phyloP scores from a whole-genome alignment of 2,113 vertebrate species.

The Grammomys dolichurus region DNA sequence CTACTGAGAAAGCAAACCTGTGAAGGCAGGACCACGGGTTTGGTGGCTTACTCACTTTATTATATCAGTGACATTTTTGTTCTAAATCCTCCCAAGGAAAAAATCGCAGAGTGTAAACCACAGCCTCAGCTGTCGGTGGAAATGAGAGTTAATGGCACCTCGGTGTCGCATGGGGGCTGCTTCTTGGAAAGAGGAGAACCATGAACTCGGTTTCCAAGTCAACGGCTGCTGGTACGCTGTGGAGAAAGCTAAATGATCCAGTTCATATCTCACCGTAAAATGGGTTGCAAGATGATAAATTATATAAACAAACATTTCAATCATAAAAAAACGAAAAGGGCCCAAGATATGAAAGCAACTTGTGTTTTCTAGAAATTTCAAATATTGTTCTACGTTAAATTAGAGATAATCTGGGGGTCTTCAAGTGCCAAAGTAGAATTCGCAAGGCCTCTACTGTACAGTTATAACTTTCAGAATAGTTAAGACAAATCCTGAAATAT shows the following conservation, averaged over 20 bases:
- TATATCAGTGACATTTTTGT: conserved; percentile 67
- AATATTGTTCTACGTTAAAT: not conserved
- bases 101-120: conserved; percentile 80
- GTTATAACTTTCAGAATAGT: not conserved
- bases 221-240: not conserved
- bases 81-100: conserved; percentile 76
- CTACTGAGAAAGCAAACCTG: conserved; percentile 78
- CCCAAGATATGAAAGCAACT: not conserved
- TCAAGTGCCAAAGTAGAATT: not conserved
- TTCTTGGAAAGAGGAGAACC: conserved; percentile 62
- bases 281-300: conserved; percentile 42
- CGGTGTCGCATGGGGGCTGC: conserved; percentile 54
- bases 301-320: not conserved
- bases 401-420: not conserved
- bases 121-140: conserved; percentile 82
- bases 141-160: conserved; percentile 82
- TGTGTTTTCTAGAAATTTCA: conserved; percentile 24
- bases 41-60: conserved; percentile 83
- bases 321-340: not conserved
- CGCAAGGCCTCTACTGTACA: not conserved
- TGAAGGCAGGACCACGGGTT: conserved; percentile 66
- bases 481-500: not conserved
- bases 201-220: conserved; percentile 66
- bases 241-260: conserved; percentile 35
- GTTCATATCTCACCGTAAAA: conserved; percentile 44